phyloP scores from a whole-genome alignment of 2,113 vertebrate genomes.

The Morone saxatilis region DNA sequence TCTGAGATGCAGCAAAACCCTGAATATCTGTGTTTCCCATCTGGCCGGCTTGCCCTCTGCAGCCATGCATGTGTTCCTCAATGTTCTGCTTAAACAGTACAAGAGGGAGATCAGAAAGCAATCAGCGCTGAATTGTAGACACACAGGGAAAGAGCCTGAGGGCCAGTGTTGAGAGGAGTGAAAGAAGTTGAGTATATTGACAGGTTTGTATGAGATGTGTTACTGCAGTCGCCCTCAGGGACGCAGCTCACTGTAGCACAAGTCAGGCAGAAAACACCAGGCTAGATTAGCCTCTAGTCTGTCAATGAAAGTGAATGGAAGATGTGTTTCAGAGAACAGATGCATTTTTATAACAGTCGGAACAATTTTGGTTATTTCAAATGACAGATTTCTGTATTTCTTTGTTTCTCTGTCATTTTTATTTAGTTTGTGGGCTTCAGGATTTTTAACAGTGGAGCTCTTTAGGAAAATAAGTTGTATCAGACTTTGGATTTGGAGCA shows the following conservation, averaged over 20 bases:
- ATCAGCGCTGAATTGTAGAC: conserved; percentile 61
- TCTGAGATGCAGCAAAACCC: background rate
- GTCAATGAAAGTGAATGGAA: conserved; percentile 16
- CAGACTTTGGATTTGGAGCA: background rate
- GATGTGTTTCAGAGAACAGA: background rate
- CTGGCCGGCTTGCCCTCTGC: conserved; percentile 55
- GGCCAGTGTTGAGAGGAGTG: conserved; percentile 51
- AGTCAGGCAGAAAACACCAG: conserved; percentile 53
- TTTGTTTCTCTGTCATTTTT: background rate
- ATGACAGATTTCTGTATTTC: too few relatives aligned
- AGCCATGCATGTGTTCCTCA: conserved; percentile 54
- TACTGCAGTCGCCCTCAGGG: conserved; percentile 50
- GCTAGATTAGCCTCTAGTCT: conserved; percentile 26
- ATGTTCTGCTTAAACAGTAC: conserved; percentile 66
- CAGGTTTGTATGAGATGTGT: conserved; percentile 68
- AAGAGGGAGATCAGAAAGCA: conserved; percentile 73
- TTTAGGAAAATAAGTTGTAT: too few relatives aligned
- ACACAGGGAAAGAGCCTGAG: conserved; percentile 54
- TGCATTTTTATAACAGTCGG: too few relatives aligned
- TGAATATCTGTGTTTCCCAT: conserved; percentile 23
- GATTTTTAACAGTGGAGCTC: too few relatives aligned
- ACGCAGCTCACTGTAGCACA: conserved; percentile 38
- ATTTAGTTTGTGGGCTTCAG: background rate
- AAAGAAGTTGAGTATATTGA: conserved; percentile 71
- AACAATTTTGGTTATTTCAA: background rate